A percentile compares a stretch with the other conserved stretches of the same genome.
phyloP scores from a whole-genome alignment of 2,797 vertebrate species.

The Masticophis lateralis region DNA sequence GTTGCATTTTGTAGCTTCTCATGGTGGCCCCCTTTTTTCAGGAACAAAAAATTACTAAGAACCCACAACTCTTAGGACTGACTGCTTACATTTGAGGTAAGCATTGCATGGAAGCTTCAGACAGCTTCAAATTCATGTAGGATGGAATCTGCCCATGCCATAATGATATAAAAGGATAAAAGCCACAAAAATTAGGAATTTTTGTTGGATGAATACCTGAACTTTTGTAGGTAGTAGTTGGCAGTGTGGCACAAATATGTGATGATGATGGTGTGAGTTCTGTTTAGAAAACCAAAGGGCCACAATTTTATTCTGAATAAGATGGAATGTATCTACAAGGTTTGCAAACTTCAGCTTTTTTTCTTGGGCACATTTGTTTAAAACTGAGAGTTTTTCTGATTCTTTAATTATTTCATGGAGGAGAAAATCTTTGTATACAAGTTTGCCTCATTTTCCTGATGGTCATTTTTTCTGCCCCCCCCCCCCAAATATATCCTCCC shows the following conservation, averaged over 20 bases:
- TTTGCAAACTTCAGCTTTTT: background rate
- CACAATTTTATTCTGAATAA: background rate
- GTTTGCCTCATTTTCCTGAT: background rate
- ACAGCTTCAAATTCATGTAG: background rate
- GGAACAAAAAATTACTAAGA: background rate
- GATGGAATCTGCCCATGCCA: background rate
- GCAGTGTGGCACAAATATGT: background rate
- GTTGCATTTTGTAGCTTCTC: background rate
- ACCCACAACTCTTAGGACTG: background rate
- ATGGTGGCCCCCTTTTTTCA: background rate
- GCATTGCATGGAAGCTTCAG: background rate
- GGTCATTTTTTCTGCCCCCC: background rate
- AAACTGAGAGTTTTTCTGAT: background rate
- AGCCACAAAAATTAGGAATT: background rate
- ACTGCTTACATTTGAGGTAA: background rate
- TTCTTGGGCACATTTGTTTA: background rate
- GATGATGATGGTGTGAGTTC: background rate
- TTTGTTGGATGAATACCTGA: background rate
- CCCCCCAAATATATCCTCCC: constrained; percentile 47
- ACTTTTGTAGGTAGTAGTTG: background rate
- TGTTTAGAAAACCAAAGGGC: fast-evolving
- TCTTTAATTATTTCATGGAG: background rate
- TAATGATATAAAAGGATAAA: background rate
- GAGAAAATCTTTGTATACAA: background rate
- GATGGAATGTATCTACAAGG: background rate